A percentile compares a stretch with the other conserved stretches of the same genome.
Conservation (phyloP, 2,113 vertebrate species). For the Sakesphorus luctuosus region DNA sequence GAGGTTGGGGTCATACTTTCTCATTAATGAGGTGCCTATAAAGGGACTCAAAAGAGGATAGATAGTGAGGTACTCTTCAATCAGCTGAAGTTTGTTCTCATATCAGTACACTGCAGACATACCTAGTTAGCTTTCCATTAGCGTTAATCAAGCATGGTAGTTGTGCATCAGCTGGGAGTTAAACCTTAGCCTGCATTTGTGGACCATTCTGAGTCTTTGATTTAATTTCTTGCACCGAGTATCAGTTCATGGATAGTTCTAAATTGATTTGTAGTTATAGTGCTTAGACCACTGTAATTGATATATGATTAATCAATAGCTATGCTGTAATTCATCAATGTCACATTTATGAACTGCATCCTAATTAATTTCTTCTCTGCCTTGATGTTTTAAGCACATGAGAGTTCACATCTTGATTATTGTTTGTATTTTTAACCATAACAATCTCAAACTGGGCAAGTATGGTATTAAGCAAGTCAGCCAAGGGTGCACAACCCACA, state of each 20-base stretch:
- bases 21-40: background rate
- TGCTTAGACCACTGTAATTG: background rate
- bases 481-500: background rate
- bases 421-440: background rate
- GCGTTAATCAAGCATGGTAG: conserved; percentile 16
- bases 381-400: background rate
- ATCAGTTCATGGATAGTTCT: background rate
- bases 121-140: conserved; percentile 47
- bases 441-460: background rate
- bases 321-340: conserved; percentile 23
- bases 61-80: conserved; percentile 17
- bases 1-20: background rate
- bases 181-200: conserved; percentile 30
- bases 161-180: conserved; percentile 9
- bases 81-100: conserved; percentile 31
- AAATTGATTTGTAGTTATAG: background rate
- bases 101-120: conserved; percentile 45
- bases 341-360: conserved; percentile 44
- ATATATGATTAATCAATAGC: conserved; percentile 54
- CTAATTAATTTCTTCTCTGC: conserved; percentile 36
- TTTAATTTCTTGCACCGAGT: conserved; percentile 29
- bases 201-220: background rate
- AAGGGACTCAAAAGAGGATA: background rate
- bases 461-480: fast-evolving
- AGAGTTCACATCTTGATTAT: background rate